Percentiles rank a stretch among this genome's conserved stretches.
phyloP scores from a whole-genome alignment of 2,888 invertebrate species.

The Microplitis deprimator region DNA sequence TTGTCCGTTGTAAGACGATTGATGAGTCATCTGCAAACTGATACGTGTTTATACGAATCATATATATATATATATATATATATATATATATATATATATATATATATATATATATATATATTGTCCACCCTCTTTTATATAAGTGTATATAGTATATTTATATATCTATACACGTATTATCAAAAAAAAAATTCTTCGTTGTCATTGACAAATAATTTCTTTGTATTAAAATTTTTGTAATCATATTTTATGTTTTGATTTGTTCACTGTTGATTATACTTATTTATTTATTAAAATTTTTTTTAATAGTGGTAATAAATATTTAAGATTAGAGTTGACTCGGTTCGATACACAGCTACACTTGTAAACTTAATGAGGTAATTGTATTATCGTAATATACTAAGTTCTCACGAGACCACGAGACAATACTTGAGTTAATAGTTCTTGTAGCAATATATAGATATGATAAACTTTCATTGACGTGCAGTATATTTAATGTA shows the following conservation, averaged over 20 bases:
- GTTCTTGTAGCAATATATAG: background rate
- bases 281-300: background rate
- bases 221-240: background rate
- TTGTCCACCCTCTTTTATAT: background rate
- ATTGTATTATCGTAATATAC: background rate
- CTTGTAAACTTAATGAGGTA: background rate
- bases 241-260: background rate
- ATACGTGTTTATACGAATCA: background rate
- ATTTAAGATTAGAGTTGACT: background rate
- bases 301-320: background rate
- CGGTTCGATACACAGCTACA: background rate
- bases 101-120: background rate
- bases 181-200: background rate
- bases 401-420: background rate
- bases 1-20: constrained; percentile 2
- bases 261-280: background rate
- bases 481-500: background rate
- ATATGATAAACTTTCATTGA: background rate
- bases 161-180: background rate
- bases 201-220: background rate
- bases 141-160: background rate
- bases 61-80: background rate
- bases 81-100: background rate
- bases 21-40: background rate
- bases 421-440: background rate